Base-by-base conservation (phyloP, 30 jellyfish, hydroid and myxozoan species). In the Pseudorhiza aurosa region DNA sequence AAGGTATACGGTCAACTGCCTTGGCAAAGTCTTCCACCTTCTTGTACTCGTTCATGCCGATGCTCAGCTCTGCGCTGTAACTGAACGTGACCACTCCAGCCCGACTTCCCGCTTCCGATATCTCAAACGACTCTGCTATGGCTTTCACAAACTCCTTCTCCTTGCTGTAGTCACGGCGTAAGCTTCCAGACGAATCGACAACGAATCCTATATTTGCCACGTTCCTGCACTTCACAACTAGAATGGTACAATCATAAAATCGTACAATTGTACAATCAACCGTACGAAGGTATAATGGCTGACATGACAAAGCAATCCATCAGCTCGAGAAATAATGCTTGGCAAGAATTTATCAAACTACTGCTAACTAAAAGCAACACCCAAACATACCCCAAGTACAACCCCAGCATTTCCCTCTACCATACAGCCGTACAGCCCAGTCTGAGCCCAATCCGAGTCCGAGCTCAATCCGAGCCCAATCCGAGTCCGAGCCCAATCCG, bases 171-270 rank as follows among this genome's bases (percentile, higher is more conserved):
- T 90, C 87, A 12, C 87, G 83, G 40, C 87, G 62, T 60, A 90
- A 72, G 53, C 98, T 90, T 44, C 98, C 98, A 69, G 98, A 90
- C n/a, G 98, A 90, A 81, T 90, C 98, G 65, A 90, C 82, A 0
- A 90, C 62, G 95, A 90, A 83, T 37, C 96, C 98, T 28, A 90
- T 83, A 72, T 87, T 95, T 32, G 78, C 96, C n/a, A 76, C 59
- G 72, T 77, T 77, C 27, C 26, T 19, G 62, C 88, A 77, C 37
- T 60, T 77, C 15, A 65, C 72, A 58, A 77, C 88, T 77, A 55
- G 14, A 28, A 21, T 14, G 33, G 32, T 1, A n/a, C 12, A 39
- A 5, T 39, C 50, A 39, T 39, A 39, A 39, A 5, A 5, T 39
- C 7, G 12, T 12, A 5, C 50, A 39, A 39, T 39, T 7, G 10